Conservation (phyloP, 2,113 vertebrate genomes). For the Hydropotes inermis region DNA sequence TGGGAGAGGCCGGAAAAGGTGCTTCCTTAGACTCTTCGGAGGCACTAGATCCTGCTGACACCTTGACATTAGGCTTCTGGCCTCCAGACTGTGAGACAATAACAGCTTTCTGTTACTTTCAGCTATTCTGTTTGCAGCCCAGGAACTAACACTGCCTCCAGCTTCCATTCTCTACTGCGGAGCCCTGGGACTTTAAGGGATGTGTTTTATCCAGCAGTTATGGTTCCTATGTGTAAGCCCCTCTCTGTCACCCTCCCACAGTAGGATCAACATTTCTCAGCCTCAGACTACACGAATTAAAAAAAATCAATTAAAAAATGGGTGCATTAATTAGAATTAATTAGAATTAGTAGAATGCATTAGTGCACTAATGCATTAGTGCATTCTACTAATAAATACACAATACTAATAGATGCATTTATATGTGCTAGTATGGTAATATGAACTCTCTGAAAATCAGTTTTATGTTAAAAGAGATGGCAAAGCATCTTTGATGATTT, state of each 20-base stretch:
- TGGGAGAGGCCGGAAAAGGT: no score
- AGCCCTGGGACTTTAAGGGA: rapidly evolving
- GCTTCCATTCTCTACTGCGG: rapidly evolving
- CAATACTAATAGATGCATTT: not conserved
- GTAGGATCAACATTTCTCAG: not conserved
- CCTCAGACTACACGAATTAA: not conserved
- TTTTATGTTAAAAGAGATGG: not conserved
- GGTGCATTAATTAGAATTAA: not conserved
- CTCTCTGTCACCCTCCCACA: rapidly evolving
- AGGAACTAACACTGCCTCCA: rapidly evolving
- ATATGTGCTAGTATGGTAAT: not conserved
- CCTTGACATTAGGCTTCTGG: no score
- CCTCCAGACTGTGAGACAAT: not conserved
- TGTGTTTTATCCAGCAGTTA: rapidly evolving
- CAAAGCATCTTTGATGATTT: not conserved
- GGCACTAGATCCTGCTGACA: rapidly evolving
- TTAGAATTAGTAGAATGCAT: no score
- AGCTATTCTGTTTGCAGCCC: not conserved
- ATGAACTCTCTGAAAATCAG: not conserved
- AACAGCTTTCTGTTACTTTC: no score
- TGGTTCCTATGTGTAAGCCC: rapidly evolving
- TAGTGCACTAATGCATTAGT: no score
- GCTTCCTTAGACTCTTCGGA: rapidly evolving
- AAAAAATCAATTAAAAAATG: not conserved
- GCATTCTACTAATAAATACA: not conserved